A percentile compares a stretch with the other conserved stretches of the same genome.
Evolutionary conservation across 2,797 vertebrate species (phyloP).

Genomic region (Acridotheres tristis): DNA sequence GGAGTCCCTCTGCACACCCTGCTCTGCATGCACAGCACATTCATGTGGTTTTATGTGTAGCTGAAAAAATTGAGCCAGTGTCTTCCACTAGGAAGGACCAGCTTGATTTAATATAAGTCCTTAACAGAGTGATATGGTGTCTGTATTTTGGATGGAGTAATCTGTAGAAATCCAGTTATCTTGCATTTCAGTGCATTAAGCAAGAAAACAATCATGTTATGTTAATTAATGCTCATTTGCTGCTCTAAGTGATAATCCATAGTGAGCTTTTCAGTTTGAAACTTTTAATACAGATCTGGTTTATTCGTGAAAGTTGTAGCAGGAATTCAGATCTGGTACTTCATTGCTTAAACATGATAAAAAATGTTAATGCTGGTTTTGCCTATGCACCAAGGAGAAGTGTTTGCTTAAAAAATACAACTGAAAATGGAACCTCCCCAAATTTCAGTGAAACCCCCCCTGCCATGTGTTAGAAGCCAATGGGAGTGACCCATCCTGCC

Average conservation of each 20-base stretch:
- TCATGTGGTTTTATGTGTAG: accelerated
- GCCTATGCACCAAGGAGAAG: not conserved
- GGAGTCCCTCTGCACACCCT: not conserved
- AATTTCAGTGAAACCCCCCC: not conserved
- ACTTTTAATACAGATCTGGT: not conserved
- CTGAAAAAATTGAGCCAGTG: not conserved
- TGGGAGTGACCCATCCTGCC: not conserved
- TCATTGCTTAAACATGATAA: not conserved
- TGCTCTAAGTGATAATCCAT: not conserved
- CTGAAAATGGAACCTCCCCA: not conserved
- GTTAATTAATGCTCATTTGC: not conserved
- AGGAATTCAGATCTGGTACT: not conserved
- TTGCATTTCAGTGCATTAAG: not conserved
- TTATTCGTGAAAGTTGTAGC: not conserved
- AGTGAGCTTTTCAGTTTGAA: not conserved
- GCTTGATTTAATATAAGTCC: not conserved
- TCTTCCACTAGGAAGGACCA: not conserved
- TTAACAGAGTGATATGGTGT: not conserved
- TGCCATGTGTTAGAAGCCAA: not conserved
- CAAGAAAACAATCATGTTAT: not conserved
- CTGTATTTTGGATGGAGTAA: not conserved
- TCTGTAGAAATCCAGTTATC: not conserved
- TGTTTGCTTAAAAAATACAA: not conserved
- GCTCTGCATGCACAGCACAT: not conserved
- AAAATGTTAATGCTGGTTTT: not conserved